Conservation (phyloP, 2,888 invertebrate genomes). For the Entomobrya proxima region DNA sequence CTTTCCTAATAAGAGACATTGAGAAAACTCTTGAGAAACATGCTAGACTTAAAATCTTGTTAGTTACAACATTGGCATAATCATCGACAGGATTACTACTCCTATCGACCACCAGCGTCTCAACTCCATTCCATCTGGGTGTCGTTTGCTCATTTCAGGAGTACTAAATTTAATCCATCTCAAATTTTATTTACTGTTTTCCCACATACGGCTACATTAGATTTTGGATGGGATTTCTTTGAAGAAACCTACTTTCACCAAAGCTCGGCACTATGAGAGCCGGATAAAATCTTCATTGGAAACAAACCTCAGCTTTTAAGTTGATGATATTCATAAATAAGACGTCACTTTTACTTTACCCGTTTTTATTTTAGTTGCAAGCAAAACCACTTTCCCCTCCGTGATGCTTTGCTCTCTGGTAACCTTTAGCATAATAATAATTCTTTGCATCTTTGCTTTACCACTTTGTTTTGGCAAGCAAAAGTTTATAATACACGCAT, state of each 20-base stretch:
- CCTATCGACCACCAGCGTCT: slow-evolving; percentile 12
- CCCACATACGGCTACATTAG: too few species aligned
- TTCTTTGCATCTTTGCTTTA: too few species aligned
- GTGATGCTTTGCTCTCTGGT: background rate
- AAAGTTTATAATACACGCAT: background rate
- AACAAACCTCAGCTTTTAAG: too few species aligned
- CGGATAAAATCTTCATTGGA: too few species aligned
- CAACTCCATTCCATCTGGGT: slow-evolving; percentile 32
- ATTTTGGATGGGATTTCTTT: too few species aligned
- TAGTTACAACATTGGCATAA: background rate
- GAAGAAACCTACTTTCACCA: too few species aligned
- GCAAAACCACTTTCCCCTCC: background rate
- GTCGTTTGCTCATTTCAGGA: slow-evolving; percentile 5
- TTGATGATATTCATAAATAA: slow-evolving; percentile 35
- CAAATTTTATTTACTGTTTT: slow-evolving; percentile 7
- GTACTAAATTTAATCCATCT: background rate
- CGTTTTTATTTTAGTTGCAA: background rate
- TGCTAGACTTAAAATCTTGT: slow-evolving; percentile 19
- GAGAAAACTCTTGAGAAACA: background rate
- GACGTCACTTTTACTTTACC: slow-evolving; percentile 10
- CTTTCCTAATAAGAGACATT: background rate
- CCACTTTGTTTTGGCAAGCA: too few species aligned
- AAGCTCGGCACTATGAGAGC: too few species aligned
- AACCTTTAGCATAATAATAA: too few species aligned
- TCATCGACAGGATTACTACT: slow-evolving; percentile 29